Evolutionary conservation across 1,140 invertebrate species (phyloP), one percentile per base, ranked within the genome.

Genomic region (Aricia agestis): DNA sequence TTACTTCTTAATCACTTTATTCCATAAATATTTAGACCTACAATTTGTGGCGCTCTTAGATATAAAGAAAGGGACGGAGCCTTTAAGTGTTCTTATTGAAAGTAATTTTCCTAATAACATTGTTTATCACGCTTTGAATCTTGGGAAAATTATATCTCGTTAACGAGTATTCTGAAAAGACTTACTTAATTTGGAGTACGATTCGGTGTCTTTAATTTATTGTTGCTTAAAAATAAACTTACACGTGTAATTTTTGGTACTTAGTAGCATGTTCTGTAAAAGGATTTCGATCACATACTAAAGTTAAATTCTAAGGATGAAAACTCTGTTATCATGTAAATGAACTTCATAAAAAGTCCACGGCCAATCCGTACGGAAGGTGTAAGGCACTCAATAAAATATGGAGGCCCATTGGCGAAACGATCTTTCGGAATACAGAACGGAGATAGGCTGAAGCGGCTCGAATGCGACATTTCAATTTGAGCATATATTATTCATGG

Each of bases 401-500:
- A 52, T 52, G 45, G 2, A 86, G 87, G 78, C 82, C 85, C 82
- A 89, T 90, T 89, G 84, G 74, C 72, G 73, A 74, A 79, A 74
- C 78, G 77, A 83, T 83, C 77, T 78, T 81, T 82, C 72, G 78
- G 82, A 76, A 84, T 84, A 87, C 74, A 79, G 82, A 76, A 74
- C 65, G 68, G 76, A 87, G 86, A 87, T 83, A 84, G 85, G 82
- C 78, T 76, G 71, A 81, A 86, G 82, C 82, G 84, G 87, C 84
- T 75, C 79, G 86, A 88, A 87, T 88, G 84, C 89, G 89, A 91
- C 86, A 91, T 91, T 91, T 91, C 89, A 91, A 91, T 91, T 90
- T 90, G 79, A 82, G 80, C 80, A 87, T 91, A 90, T 90, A 88
- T 90, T 91, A 91, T 90, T 91, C 89, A 91, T 87, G 87, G 86